Conservation (phyloP, 2,888 invertebrate genomes). For the Athalia circularis region DNA sequence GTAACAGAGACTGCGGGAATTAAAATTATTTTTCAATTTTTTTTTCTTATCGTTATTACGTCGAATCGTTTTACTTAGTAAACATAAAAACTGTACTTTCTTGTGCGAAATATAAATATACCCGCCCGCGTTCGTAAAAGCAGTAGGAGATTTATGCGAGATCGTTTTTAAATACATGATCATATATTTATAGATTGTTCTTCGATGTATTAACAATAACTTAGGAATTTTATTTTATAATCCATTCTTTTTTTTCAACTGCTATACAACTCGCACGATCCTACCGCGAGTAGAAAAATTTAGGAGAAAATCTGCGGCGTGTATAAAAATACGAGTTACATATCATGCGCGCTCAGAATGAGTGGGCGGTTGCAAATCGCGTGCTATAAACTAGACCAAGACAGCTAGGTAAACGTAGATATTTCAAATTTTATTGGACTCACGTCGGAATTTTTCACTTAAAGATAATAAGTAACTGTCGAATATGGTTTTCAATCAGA, state of each 20-base stretch:
- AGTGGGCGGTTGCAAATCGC: slow-evolving; percentile 12
- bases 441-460: neutral
- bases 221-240: neutral
- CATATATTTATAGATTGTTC: too few species aligned
- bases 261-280: neutral
- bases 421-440: neutral
- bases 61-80: too few species aligned
- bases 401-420: slow-evolving; percentile 9
- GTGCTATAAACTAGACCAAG: neutral
- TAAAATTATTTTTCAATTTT: too few species aligned
- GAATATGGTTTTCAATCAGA: neutral
- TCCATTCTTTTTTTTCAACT: neutral
- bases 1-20: too few species aligned
- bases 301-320: neutral
- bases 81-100: too few species aligned
- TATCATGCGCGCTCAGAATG: neutral
- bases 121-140: too few species aligned
- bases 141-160: too few species aligned
- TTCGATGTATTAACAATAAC: neutral
- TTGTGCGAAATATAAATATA: too few species aligned
- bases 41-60: too few species aligned
- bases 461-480: slow-evolving; percentile 22
- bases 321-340: slow-evolving; percentile 19
- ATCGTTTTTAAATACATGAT: too few species aligned
- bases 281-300: neutral